phyloP scores from a whole-genome alignment of 2,113 vertebrate species.

The Dasyornis broadbenti region DNA sequence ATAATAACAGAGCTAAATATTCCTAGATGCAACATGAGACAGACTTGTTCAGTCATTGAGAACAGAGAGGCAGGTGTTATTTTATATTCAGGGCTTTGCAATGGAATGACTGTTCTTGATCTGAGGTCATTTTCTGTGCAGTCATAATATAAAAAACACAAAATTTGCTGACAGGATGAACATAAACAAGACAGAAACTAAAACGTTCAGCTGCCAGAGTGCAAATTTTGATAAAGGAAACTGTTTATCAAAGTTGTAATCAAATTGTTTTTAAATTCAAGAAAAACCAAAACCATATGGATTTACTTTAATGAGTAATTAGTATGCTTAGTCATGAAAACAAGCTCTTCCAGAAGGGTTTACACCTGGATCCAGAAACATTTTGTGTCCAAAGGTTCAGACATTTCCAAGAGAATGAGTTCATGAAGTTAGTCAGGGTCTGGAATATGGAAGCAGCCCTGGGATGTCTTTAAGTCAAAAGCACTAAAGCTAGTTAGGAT shows the following conservation, averaged over 20 bases:
- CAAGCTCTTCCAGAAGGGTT: background rate
- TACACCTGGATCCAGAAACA: background rate
- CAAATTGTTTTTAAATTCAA: background rate
- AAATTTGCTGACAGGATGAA: background rate
- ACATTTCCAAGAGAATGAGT: background rate
- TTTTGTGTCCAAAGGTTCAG: background rate
- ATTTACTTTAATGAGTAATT: background rate
- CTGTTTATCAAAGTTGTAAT: background rate
- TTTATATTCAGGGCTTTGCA: background rate
- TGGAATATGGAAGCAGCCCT: background rate
- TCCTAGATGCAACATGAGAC: background rate
- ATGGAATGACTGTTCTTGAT: background rate
- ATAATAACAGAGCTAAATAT: constrained; percentile 11
- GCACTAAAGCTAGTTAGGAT: constrained; percentile 17
- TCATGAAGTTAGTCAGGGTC: background rate
- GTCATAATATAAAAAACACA: background rate
- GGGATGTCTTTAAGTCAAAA: constrained; percentile 5
- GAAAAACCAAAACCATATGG: background rate
- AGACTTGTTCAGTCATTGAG: background rate
- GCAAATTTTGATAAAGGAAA: background rate
- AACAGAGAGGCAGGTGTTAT: background rate
- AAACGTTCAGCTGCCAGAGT: background rate
- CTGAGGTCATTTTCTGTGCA: background rate
- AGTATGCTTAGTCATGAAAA: background rate
- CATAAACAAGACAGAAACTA: background rate